Evolutionary conservation across 2,888 invertebrate species (phyloP).

Genomic region (Erebia aethiops): DNA sequence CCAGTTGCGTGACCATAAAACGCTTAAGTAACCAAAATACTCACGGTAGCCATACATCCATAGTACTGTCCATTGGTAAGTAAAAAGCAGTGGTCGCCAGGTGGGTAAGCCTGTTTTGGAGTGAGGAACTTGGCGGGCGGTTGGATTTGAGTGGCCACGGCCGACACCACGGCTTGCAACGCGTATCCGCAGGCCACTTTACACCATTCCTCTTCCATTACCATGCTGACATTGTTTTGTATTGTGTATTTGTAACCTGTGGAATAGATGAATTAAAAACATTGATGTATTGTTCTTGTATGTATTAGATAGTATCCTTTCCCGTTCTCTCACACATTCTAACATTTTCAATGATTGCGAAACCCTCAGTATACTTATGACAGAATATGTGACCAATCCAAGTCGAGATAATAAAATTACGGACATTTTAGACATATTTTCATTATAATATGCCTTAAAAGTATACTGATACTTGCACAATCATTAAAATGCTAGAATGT

Average conservation of each 20-base stretch:
- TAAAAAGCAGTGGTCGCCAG: constrained; percentile 86
- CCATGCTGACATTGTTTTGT: constrained; percentile 83
- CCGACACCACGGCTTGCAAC: constrained; percentile 83
- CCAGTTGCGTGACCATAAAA: too few species aligned
- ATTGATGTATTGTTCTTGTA: too few species aligned
- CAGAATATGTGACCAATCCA: too few species aligned
- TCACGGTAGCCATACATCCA: constrained; percentile 90
- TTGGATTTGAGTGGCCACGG: constrained; percentile 50
- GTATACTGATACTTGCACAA: too few species aligned
- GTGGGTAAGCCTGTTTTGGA: constrained; percentile 84
- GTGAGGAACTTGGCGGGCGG: constrained; percentile 54
- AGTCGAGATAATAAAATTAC: too few species aligned
- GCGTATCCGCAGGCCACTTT: constrained; percentile 85
- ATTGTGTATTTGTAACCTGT: constrained; percentile 70
- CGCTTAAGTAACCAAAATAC: constrained; percentile 41
- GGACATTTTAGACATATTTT: too few species aligned
- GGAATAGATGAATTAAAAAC: background rate
- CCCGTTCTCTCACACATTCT: too few species aligned
- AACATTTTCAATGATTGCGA: too few species aligned
- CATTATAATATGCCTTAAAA: too few species aligned
- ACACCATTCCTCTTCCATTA: constrained; percentile 89
- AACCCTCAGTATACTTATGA: too few species aligned
- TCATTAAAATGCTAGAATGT: too few species aligned
- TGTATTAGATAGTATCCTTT: too few species aligned
- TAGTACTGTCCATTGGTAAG: constrained; percentile 91